A percentile compares a stretch with the other conserved stretches of the same genome.
phyloP scores from a whole-genome alignment of 2,888 invertebrate genomes.

The Caenorhabditis virilis region DNA sequence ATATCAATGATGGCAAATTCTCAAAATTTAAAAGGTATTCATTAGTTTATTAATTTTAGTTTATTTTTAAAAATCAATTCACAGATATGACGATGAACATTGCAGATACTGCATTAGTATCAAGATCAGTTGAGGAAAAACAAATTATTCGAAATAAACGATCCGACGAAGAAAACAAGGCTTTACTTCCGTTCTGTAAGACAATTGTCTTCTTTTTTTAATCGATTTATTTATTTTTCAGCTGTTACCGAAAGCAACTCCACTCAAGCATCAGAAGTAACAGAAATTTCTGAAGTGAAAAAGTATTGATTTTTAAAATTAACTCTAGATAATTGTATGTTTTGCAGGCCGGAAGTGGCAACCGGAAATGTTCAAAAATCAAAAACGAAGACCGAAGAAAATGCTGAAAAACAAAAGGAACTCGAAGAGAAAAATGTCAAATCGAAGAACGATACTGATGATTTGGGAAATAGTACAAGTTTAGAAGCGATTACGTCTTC shows the following conservation, averaged over 20 bases:
- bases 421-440: slow-evolving; percentile 3
- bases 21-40: background rate
- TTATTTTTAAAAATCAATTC: too few relatives aligned
- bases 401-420: slow-evolving; percentile 31
- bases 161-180: slow-evolving; percentile 15
- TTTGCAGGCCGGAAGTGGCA: slow-evolving; percentile 43
- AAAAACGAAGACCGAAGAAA: slow-evolving; percentile 41
- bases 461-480: background rate
- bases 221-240: background rate
- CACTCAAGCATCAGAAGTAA: slow-evolving; percentile 7
- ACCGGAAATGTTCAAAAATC: slow-evolving; percentile 26
- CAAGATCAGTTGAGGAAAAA: slow-evolving; percentile 17
- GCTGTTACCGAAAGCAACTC: slow-evolving; percentile 3
- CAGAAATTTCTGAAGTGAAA: slow-evolving; percentile 14
- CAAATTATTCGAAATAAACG: too few relatives aligned
- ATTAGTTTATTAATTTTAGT: slow-evolving; percentile 11
- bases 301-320: too few relatives aligned
- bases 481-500: slow-evolving; percentile 1
- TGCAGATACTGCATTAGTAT: slow-evolving; percentile 9
- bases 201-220: background rate
- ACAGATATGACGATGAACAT: too few relatives aligned
- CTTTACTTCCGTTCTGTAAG: slow-evolving; percentile 19
- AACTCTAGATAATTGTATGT: too few relatives aligned
- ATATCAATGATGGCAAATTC: slow-evolving; percentile 12
- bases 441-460: slow-evolving; percentile 10